Evolutionary conservation across 2,888 invertebrate species (phyloP).

Genomic region (Xanthia icteritia): DNA sequence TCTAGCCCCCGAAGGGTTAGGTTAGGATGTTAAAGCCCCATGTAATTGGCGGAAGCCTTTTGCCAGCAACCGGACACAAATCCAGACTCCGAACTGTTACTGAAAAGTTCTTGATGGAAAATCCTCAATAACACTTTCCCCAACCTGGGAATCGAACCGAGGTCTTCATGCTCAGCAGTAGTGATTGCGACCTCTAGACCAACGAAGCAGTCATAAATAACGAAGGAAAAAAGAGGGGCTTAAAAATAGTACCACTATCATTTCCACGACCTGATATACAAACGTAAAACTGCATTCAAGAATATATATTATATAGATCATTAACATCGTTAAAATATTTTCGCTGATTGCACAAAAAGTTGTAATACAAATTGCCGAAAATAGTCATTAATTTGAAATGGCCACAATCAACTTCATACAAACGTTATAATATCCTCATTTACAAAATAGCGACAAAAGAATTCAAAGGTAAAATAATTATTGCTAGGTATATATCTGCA

Average conservation of each 20-base stretch:
- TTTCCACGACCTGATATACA: neutral
- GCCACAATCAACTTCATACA: neutral
- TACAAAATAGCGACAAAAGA: slow-evolving; percentile 40
- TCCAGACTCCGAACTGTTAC: neutral
- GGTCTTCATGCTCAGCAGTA: too few relatives aligned
- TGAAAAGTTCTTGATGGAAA: neutral
- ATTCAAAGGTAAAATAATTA: slow-evolving; percentile 57
- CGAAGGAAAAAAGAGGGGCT: too few relatives aligned
- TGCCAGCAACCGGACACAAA: neutral
- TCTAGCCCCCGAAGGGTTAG: neutral
- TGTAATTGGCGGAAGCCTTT: neutral
- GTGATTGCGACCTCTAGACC: too few relatives aligned
- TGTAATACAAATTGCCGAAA: neutral
- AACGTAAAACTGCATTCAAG: neutral
- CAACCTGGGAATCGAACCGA: neutral
- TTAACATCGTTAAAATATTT: too few relatives aligned
- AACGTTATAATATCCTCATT: slow-evolving; percentile 35
- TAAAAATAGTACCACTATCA: neutral
- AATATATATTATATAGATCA: neutral
- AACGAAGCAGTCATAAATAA: too few relatives aligned
- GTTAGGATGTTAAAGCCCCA: too few relatives aligned
- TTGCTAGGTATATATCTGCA: slow-evolving; percentile 63
- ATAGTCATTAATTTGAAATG: neutral
- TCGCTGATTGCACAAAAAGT: neutral
- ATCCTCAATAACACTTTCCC: neutral